Base-by-base conservation (phyloP, 2,888 invertebrate species). In the Apotomis capreana region DNA sequence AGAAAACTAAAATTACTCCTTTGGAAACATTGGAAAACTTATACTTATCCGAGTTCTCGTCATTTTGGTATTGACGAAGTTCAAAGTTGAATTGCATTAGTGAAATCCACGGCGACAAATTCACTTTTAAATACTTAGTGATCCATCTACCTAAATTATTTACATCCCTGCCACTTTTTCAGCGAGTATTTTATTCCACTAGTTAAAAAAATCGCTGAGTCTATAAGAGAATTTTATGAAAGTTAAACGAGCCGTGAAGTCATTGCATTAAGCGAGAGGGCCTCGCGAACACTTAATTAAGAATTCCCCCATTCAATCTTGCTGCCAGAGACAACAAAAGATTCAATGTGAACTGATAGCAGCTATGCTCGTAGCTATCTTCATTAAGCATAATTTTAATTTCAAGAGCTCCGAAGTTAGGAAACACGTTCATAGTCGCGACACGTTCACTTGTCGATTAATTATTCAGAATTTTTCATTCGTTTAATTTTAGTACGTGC, bases 251-350 rank as follows among this genome's bases (percentile, higher is more conserved):
- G 90, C 85, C 90, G 88, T 89, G 85, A 91, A 89, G 87, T 88
- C 92, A 89, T 92, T 88, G 92, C 91, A 91, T 92, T 92, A 92
- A 90, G 89, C 84, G 85, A 88, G 88, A 89, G 90, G 88, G 90
- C 89, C 88, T 85, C 86, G 85, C 89, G 87, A 87, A 90, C 92
- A 92, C 92, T 92, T 93, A 92, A 93, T 93, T 92, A 92, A 91
- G 89, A 87, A 88, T 89, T 88, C 91, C 88, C 88, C 88, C 85
- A 75, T 79, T 73, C 79, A 74, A 78, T 83, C 84, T 81, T 80
- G 81, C 84, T 74, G 76, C 76, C 82, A 86, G 89, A 88, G 88
- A 90, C 89, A 91, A 91, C 91, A 91, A 92, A 90, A 90, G 91
- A 88, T 87, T 87, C 82, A 81, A 81, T 80, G 82, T 74, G 78